These are phyloP conservation scores for Terrapene triunguis DNA, from an alignment of 2,113 vertebrate species.

Conservation along the genomic window DNA sequence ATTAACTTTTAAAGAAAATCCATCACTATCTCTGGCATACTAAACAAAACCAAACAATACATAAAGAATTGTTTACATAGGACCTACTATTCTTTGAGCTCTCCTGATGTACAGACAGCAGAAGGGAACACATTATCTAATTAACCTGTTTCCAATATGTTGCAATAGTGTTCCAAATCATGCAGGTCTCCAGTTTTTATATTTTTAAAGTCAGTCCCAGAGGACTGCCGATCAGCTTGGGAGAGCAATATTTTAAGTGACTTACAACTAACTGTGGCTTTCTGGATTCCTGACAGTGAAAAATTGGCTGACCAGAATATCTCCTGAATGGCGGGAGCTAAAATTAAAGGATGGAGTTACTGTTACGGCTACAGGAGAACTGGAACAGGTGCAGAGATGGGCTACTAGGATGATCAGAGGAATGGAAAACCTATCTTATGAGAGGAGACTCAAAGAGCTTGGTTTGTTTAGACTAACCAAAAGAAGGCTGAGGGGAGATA, in stretches of 20 bases:
- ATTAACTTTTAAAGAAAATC: not conserved
- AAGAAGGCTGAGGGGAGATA: not conserved
- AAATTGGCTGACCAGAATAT: not conserved
- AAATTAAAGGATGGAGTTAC: not conserved
- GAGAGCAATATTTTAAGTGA: constrained; percentile 14
- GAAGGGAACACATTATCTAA: not conserved
- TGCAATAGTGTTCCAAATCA: not conserved
- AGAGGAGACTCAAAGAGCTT: not conserved
- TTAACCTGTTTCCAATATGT: not conserved
- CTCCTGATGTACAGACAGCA: not conserved
- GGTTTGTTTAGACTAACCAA: not conserved
- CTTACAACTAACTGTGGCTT: not conserved
- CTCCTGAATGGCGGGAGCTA: not conserved
- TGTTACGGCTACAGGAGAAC: not conserved
- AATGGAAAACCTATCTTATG: no score
- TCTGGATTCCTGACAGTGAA: not conserved
- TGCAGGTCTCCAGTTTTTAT: not conserved
- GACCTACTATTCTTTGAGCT: not conserved
- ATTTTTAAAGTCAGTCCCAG: not conserved
- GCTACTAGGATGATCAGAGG: no score
- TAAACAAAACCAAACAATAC: not conserved
- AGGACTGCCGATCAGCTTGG: not conserved
- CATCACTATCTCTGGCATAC: not conserved
- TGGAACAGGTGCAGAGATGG: no score
- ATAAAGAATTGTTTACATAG: not conserved